Base-by-base conservation (phyloP, 2,888 invertebrate species). In the Tubulanus polymorphus region DNA sequence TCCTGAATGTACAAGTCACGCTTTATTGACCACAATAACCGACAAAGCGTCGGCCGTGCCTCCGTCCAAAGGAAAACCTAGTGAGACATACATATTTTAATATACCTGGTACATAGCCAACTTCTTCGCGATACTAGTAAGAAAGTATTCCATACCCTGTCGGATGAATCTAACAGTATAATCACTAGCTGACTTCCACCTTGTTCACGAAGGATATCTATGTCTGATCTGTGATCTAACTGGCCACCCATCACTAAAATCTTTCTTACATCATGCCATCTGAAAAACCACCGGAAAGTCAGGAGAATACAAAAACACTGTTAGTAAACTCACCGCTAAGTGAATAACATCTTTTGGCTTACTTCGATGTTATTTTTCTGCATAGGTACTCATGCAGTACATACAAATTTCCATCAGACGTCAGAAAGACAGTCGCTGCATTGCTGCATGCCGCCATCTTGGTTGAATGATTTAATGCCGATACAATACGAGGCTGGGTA, bases 331-430 rank as follows among this genome's bases (percentile, higher is more conserved):
- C n/a, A n/a, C n/a, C n/a, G n/a, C n/a, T n/a, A n/a, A n/a, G n/a
- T n/a, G n/a, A n/a, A n/a, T n/a, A n/a, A n/a, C n/a, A n/a, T n/a
- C n/a, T n/a, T n/a, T n/a, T n/a, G 1, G 26, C 63, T 67, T 75
- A 84, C 84, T 79, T 86, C 55, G 86, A 83, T 30, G 85, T 85
- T 37, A 89, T 86, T 56, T 85, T 87, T 67, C 85, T 84, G 75
- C 86, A 87, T 62, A 86, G 84, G 73, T 85, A 85, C 64, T 87
- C 86, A 75, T 88, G 86, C 1, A 89, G 79, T 12, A 88, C 79
- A 69, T 85, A 88, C 27, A 89, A 83, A 69, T 88, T 87, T 0
- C 88, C 88, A 32, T 83, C 83, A 41, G 81, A 81, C 0, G 87
- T 87, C 2, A 84, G 82, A 53, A 87, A 78, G 0, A 85, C 85